Evolutionary conservation across 2,888 invertebrate species (phyloP), one percentile per base, ranked within the genome.

Genomic region (Cephus pygmeus): DNA sequence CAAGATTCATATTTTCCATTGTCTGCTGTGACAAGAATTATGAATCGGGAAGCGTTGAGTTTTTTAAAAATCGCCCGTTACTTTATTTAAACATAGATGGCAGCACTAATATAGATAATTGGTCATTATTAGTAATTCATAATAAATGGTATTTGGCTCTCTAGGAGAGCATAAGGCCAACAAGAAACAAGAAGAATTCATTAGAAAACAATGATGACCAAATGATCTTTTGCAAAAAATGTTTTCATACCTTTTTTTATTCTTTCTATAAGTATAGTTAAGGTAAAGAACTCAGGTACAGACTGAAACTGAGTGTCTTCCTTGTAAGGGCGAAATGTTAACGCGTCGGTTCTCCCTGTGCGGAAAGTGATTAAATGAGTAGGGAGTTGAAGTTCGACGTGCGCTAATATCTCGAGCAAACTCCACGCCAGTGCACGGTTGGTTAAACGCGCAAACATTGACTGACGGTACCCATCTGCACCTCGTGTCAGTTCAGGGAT

Each of bases 401-500:
- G 85, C 83, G 83, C 84, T 88, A 87, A 88, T 87, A 85, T 87
- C 82, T 83, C 87, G 85, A 79, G 86, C 85, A 88, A 88, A 88
- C 88, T 87, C 83, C 81, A 82, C 79, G 83, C 77, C 82, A 84
- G 83, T 79, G 80, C 81, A 87, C 87, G 88, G 86, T 88, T 88
- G 89, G 87, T 89, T 89, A 88, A 86, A 85, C 86, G 85, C 77
- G 88, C 88, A 89, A 90, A 90, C 88, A 90, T 87, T 88, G 87
- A 88, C 90, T 87, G 85, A 87, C 82, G 83, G 82, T 82, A 83
- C 83, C 83, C 82, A 82, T 84, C 82, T 78, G 81, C 83, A 82
- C 81, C 80, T 81, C 83, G 80, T 80, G 83, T 81, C 82, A 80
- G 80, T 83, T 83, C 77, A 80, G 81, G 71, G 71, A 33, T 71